Evolutionary conservation across 2,888 invertebrate genomes (phyloP).

Genomic region (Poecilus cupreus): DNA sequence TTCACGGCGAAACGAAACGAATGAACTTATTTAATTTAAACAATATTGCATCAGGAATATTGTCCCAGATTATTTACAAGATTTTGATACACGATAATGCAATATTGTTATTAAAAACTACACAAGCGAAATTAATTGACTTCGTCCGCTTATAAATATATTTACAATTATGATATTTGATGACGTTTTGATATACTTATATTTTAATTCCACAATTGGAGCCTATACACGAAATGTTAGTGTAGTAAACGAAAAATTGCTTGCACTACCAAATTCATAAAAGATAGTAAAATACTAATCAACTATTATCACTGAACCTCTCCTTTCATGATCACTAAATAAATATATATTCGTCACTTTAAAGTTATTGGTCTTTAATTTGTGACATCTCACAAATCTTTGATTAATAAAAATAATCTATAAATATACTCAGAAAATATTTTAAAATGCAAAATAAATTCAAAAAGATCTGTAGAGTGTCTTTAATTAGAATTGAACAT

Average conservation of each 20-base stretch:
- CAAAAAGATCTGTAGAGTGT: neutral
- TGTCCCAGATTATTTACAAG: conserved; percentile 20
- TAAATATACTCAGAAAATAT: neutral
- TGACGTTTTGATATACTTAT: neutral
- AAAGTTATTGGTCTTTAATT: neutral
- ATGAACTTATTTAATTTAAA: neutral
- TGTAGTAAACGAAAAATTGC: conserved; percentile 17
- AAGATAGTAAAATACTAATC: neutral
- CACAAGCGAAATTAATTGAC: conserved; percentile 31
- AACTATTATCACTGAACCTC: neutral
- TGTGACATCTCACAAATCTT: neutral
- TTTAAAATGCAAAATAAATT: neutral
- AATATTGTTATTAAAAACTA: conserved; percentile 5
- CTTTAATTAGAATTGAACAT: neutral
- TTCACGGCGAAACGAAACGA: conserved; percentile 2
- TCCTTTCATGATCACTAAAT: neutral
- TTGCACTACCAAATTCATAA: conserved; percentile 27
- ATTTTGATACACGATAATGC: conserved; percentile 11
- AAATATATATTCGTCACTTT: neutral
- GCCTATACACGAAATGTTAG: conserved; percentile 4
- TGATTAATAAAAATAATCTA: neutral
- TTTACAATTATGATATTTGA: conserved; percentile 36
- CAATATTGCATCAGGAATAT: conserved; percentile 35
- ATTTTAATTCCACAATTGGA: neutral
- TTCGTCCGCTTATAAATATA: conserved; percentile 39